These are phyloP conservation scores for Pteruthius melanotis DNA, from an alignment of 2,113 vertebrate species.

Conservation along the genomic window DNA sequence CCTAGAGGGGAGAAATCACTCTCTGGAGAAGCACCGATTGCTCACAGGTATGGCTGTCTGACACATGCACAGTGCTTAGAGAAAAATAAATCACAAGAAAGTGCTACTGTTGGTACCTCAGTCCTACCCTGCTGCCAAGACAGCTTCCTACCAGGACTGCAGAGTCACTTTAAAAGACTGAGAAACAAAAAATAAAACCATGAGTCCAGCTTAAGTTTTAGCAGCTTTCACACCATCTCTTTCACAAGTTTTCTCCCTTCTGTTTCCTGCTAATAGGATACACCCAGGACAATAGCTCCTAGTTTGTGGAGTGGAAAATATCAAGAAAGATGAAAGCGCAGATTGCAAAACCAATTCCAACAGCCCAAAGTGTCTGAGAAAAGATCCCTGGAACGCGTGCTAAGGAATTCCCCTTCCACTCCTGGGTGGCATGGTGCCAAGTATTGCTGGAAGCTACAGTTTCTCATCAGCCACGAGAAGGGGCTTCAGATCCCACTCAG, in stretches of 20 bases:
- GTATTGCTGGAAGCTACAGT: background rate
- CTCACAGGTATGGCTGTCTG: background rate
- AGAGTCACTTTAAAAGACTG: background rate
- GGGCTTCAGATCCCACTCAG: background rate
- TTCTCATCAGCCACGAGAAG: background rate
- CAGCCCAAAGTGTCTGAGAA: background rate
- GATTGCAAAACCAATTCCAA: background rate
- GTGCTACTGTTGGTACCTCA: background rate
- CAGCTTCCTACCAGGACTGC: background rate
- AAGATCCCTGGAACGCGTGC: background rate
- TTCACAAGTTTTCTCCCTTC: background rate
- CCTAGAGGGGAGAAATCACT: background rate
- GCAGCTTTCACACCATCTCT: background rate
- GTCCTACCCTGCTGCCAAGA: background rate
- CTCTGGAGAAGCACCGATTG: background rate
- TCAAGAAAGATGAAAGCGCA: background rate
- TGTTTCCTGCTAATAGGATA: background rate
- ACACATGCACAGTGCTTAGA: background rate
- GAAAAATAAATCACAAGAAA: background rate
- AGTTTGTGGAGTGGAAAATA: background rate
- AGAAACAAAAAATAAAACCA: background rate
- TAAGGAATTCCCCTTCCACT: slow-evolving; percentile 59
- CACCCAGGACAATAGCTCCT: background rate
- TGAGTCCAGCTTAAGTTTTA: background rate
- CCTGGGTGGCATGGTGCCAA: slow-evolving; percentile 27